These are phyloP conservation scores for Epirrita christyi DNA, from an alignment of 2,888 invertebrate species.

Conservation along the genomic window DNA sequence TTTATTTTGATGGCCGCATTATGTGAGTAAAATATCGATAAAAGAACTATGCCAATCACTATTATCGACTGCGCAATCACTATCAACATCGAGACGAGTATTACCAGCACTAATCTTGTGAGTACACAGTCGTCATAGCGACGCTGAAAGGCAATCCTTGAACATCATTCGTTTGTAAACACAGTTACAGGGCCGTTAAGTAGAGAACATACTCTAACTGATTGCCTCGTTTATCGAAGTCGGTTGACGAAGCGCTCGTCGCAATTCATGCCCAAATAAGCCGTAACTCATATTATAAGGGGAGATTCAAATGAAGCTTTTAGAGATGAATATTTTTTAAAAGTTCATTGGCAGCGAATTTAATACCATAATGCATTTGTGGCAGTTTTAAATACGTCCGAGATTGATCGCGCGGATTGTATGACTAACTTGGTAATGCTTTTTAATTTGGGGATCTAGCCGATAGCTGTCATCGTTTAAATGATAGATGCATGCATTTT, in stretches of 20 bases:
- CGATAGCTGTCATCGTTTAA: constrained; percentile 31
- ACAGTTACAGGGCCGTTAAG: constrained; percentile 40
- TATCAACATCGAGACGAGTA: constrained; percentile 3
- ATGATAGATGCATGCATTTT: constrained; percentile 33
- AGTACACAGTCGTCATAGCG: constrained; percentile 17
- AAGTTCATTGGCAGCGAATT: constrained; percentile 71
- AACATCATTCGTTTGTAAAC: constrained; percentile 49
- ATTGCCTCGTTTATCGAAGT: constrained; percentile 72
- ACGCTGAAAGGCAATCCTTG: constrained; percentile 26
- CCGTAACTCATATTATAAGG: constrained; percentile 75
- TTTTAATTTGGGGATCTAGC: constrained; percentile 22
- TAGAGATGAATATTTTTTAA: constrained; percentile 72
- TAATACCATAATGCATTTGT: constrained; percentile 78
- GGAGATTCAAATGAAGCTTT: constrained; percentile 75
- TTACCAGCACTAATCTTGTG: constrained; percentile 18
- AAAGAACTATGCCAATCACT: constrained; percentile 2
- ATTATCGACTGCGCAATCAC: constrained; percentile 1
- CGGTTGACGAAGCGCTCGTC: constrained; percentile 63
- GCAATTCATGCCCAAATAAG: constrained; percentile 71
- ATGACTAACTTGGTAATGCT: constrained; percentile 47
- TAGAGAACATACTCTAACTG: constrained; percentile 73
- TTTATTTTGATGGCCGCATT: not conserved
- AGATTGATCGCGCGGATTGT: constrained; percentile 56
- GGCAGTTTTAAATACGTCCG: constrained; percentile 61
- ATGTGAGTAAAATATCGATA: not conserved